phyloP scores from a whole-genome alignment of 2,888 invertebrate species.

The Bombylius major region DNA sequence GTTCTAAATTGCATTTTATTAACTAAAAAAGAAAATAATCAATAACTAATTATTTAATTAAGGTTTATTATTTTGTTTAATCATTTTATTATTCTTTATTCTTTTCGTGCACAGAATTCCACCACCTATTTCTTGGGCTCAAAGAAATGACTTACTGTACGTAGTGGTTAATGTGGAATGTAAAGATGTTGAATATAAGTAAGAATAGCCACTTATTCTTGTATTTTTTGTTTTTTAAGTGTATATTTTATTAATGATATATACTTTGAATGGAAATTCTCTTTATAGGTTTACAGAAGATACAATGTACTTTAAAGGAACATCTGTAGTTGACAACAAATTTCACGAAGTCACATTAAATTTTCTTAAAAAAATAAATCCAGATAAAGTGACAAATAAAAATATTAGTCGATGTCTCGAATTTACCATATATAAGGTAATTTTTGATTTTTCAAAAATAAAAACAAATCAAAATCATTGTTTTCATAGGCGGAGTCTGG shows the following conservation, averaged over 20 bases:
- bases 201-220: slow-evolving; percentile 30
- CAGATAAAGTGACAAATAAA: slow-evolving; percentile 60
- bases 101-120: slow-evolving; percentile 35
- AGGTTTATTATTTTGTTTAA: too few species aligned
- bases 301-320: slow-evolving; percentile 70
- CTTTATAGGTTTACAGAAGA: slow-evolving; percentile 50
- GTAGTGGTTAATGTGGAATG: slow-evolving; percentile 86
- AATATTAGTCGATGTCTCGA: slow-evolving; percentile 64
- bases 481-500: slow-evolving; percentile 44
- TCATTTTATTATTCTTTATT: neutral
- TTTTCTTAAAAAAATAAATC: slow-evolving; percentile 68
- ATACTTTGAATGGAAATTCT: neutral
- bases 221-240: slow-evolving; percentile 26
- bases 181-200: slow-evolving; percentile 69
- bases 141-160: slow-evolving; percentile 67
- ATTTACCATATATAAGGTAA: slow-evolving; percentile 53
- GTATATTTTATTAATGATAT: slow-evolving; percentile 1
- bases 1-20: too few species aligned
- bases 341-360: slow-evolving; percentile 79
- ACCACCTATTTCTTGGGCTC: slow-evolving; percentile 90
- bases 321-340: slow-evolving; percentile 72
- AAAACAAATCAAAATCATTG: neutral
- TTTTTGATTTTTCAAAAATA: neutral
- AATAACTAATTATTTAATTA: too few species aligned
- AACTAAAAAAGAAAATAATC: too few species aligned